Percentiles rank a stretch among this genome's conserved stretches.
These are phyloP conservation scores for Bos indicus DNA, from an alignment of 2,113 vertebrate species.

Conservation along the genomic window DNA sequence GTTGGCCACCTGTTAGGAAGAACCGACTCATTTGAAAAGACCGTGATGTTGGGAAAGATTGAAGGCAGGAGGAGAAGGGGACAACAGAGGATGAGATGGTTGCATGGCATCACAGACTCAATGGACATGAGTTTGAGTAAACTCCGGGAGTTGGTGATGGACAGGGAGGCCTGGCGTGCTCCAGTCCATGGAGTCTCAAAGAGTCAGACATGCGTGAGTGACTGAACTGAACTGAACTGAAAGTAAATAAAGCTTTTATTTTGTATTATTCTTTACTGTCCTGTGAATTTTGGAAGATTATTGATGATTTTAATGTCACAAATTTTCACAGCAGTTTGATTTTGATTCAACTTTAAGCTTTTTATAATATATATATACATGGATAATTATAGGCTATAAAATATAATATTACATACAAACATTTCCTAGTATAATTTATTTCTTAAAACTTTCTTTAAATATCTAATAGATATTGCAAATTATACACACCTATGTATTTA, in stretches of 20 bases:
- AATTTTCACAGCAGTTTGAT: not conserved
- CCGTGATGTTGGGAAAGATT: not conserved
- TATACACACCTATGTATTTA: not conserved
- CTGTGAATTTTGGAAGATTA: not conserved
- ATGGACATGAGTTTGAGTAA: not conserved
- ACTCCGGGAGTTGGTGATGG: not conserved
- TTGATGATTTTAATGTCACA: not conserved
- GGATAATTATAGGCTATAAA: not conserved
- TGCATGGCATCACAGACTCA: not conserved
- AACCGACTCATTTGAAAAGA: not conserved
- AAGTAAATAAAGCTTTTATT: not conserved
- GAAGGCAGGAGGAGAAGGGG: not conserved
- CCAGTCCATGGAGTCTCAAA: not conserved
- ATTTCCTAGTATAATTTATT: not conserved
- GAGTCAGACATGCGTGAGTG: rapidly evolving
- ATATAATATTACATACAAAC: not conserved
- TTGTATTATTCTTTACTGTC: not conserved
- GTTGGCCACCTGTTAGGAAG: not conserved
- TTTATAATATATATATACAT: not conserved
- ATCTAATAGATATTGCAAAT: not conserved
- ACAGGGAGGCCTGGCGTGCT: not conserved
- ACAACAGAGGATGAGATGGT: not conserved
- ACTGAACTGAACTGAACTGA: not conserved
- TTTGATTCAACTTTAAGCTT: not conserved
- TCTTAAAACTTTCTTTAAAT: not conserved